Evolutionary conservation across 2,113 vertebrate species (phyloP).

Genomic region (Calonectris borealis): DNA sequence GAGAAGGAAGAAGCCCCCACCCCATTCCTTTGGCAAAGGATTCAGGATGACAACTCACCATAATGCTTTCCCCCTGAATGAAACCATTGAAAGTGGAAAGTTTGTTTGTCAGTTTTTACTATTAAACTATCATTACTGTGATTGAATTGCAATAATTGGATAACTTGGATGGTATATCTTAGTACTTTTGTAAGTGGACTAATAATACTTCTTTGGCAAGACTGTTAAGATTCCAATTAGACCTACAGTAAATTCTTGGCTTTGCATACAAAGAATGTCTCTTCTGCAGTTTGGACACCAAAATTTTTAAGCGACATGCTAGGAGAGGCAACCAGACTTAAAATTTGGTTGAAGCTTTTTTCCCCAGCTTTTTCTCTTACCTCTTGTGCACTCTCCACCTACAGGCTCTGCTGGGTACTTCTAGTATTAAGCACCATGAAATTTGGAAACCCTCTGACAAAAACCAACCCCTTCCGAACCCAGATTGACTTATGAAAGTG

Average conservation of each 20-base stretch:
- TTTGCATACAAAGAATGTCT: background rate
- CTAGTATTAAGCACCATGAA: background rate
- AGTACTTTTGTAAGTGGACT: background rate
- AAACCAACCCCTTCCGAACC: background rate
- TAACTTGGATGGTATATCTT: background rate
- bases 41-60: background rate
- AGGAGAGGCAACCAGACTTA: background rate
- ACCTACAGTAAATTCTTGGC: background rate
- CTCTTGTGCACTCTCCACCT: background rate
- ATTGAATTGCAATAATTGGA: background rate
- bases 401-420: background rate
- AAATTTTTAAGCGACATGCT: background rate
- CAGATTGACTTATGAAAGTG: background rate
- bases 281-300: background rate
- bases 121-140: background rate
- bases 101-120: background rate
- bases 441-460: background rate
- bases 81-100: background rate
- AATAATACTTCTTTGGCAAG: background rate
- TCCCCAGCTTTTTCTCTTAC: background rate
- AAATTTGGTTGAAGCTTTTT: background rate
- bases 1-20: fast-evolving
- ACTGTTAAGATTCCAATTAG: background rate
- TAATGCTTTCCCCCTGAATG: background rate
- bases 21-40: background rate